Percentiles rank a stretch among this genome's conserved stretches.
phyloP scores from a whole-genome alignment of 2,888 invertebrate species.

The Drosophila fungiperda region DNA sequence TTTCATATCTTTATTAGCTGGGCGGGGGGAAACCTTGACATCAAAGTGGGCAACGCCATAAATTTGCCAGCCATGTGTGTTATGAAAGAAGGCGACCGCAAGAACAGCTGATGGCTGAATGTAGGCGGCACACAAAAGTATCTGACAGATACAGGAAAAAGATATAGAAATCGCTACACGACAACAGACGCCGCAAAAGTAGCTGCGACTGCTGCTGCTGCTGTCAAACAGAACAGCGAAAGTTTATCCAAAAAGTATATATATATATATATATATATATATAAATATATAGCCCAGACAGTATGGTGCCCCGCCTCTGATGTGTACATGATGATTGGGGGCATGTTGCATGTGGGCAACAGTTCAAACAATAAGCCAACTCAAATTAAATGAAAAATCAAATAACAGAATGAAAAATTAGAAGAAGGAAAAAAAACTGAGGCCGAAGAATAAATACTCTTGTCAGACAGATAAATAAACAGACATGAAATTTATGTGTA shows the following conservation, averaged over 20 bases:
- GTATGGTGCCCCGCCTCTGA: slow-evolving; percentile 50
- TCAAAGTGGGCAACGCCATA: slow-evolving; percentile 72
- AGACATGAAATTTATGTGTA: background rate
- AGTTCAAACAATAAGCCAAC: slow-evolving; percentile 23
- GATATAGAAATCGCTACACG: slow-evolving; percentile 10
- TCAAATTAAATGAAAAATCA: slow-evolving; percentile 27
- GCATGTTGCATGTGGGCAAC: slow-evolving; percentile 33
- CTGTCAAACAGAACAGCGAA: slow-evolving; percentile 45
- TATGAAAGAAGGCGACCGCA: slow-evolving; percentile 41
- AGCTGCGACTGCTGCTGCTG: slow-evolving; percentile 33
- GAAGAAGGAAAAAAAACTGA: background rate
- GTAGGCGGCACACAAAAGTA: slow-evolving; percentile 60
- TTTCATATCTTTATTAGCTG: slow-evolving; percentile 28
- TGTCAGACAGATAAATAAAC: background rate
- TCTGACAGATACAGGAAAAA: slow-evolving; percentile 61
- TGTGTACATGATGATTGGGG: slow-evolving; percentile 5
- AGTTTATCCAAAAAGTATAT: slow-evolving; percentile 43
- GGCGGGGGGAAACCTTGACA: slow-evolving; percentile 67
- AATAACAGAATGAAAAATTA: slow-evolving; percentile 19
- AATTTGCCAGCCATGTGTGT: slow-evolving; percentile 55
- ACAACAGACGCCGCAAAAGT: slow-evolving; percentile 43
- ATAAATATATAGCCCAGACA: slow-evolving; percentile 45
- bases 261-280: slow-evolving; percentile 8
- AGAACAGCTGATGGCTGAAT: slow-evolving; percentile 60
- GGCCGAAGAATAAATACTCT: slow-evolving; percentile 13